These are phyloP conservation scores for Drosophila asahinai DNA, from an alignment of 1,140 invertebrate genomes.

Conservation along the genomic window DNA sequence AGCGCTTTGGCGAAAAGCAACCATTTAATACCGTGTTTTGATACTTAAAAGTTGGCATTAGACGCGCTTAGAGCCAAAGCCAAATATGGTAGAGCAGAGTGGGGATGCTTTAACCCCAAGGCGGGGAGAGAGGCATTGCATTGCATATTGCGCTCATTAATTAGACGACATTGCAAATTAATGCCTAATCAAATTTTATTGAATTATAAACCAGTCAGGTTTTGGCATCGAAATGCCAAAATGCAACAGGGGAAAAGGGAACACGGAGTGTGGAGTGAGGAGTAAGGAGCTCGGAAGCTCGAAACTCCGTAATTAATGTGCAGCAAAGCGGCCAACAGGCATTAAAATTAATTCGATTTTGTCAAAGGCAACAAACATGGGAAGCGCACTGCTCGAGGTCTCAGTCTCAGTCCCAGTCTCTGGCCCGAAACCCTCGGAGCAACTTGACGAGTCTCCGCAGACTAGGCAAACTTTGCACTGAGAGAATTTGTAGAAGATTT, in stretches of 20 bases:
- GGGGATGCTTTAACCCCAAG: slow-evolving; percentile 21
- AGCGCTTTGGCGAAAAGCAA: slow-evolving; percentile 14
- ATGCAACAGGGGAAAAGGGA: background rate
- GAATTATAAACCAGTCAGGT: slow-evolving; percentile 77
- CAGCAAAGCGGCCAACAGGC: slow-evolving; percentile 43
- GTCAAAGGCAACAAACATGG: slow-evolving; percentile 50
- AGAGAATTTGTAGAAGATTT: background rate
- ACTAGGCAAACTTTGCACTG: slow-evolving; percentile 14
- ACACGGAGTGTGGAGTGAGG: too few relatives aligned
- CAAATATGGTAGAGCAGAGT: slow-evolving; percentile 43
- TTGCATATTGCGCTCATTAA: slow-evolving; percentile 71
- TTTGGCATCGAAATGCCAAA: slow-evolving; percentile 51
- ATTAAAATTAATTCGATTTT: slow-evolving; percentile 58
- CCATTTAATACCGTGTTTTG: slow-evolving; percentile 73
- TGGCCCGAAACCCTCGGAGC: slow-evolving; percentile 25
- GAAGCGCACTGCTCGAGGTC: slow-evolving; percentile 28
- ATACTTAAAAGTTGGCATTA: slow-evolving; percentile 75
- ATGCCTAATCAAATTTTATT: slow-evolving; percentile 84
- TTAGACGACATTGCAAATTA: slow-evolving; percentile 78
- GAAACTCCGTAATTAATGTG: slow-evolving; percentile 36
- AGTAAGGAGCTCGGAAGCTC: background rate
- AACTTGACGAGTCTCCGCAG: slow-evolving; percentile 32
- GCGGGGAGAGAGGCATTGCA: slow-evolving; percentile 14
- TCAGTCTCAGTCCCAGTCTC: slow-evolving; percentile 1
- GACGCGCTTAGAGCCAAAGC: slow-evolving; percentile 31